These are phyloP conservation scores for Sitobion miscanthi DNA, from an alignment of 1,140 invertebrate species.

Conservation along the genomic window DNA sequence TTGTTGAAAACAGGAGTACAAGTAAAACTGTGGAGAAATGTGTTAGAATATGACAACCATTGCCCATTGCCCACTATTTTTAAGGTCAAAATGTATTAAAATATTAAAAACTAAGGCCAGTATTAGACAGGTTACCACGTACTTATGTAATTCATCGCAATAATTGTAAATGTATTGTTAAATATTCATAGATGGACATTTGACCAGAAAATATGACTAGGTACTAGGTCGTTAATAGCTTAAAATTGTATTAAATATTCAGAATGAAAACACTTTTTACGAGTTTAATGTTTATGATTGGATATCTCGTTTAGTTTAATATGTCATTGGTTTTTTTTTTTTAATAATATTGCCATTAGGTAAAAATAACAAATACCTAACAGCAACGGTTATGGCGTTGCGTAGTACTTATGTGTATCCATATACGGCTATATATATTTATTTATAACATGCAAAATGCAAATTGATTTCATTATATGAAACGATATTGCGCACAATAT, in stretches of 20 bases:
- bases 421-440: not conserved
- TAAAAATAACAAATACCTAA: conserved; percentile 1
- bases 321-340: not conserved
- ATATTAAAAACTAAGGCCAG: too few species aligned
- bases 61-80: too few species aligned
- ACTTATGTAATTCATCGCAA: not conserved
- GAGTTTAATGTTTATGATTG: not conserved
- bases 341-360: not conserved
- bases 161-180: not conserved
- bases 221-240: not conserved
- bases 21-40: not conserved
- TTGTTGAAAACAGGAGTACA: not conserved
- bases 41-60: not conserved
- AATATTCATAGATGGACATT: not conserved
- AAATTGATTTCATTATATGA: not conserved
- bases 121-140: too few species aligned
- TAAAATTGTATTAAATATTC: not conserved
- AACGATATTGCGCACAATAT: not conserved
- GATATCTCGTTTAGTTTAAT: not conserved
- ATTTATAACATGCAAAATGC: conserved; percentile 17
- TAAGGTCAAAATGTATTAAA: too few species aligned
- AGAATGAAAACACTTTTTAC: not conserved
- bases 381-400: not conserved
- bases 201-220: not conserved
- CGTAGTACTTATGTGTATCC: not conserved